Base-by-base conservation (phyloP, 2,797 vertebrate genomes). In the Lindbergichthys nudifrons region DNA sequence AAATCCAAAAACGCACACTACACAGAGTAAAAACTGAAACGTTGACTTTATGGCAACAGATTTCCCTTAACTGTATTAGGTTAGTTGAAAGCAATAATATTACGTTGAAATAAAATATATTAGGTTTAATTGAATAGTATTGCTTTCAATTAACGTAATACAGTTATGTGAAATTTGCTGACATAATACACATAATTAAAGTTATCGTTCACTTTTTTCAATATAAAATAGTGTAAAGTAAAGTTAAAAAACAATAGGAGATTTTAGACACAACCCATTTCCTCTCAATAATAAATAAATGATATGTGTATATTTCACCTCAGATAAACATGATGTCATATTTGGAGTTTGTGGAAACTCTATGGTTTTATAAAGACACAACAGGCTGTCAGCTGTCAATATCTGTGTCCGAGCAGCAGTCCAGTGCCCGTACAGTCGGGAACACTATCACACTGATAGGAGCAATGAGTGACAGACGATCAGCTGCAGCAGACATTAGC, bases 401-500 rank as follows among this genome's bases (percentile, higher is more conserved):
- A 75, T 45, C 60, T 70, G 9, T 60, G 43, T 18, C 16, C 8
- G 57, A 57, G 41, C 41, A 61, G 47, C n/a, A 16, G n/a, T 41
- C 63, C 73, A 56, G 77, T 65, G 50, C 59, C 69, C 81, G 74
- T 85, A 80, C 65, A 83, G 87, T 85, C 84, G 70, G 64, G 66
- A 77, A 65, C 80, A 81, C 89, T 89, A 93, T 94, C 92, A 92
- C 50, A 63, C 65, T 89, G 90, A 91, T 92, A 93, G 91, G 36
- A 79, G 63, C 74, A 87, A 57, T 77, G 87, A 92, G 93, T 94
- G 94, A 92, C 87, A 90, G 91, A 92, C 36, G 82, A 93, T 90
- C 87, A 87, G 91, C 89, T 91, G 92, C 81, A 88, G 84, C 79
- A 80, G 90, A 95, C 93, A 88, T 81, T 91, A 82, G 56, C 87